Evolutionary conservation across 2,113 vertebrate genomes (phyloP), one percentile per base, ranked within the genome.

Genomic region (Aythya baeri): DNA sequence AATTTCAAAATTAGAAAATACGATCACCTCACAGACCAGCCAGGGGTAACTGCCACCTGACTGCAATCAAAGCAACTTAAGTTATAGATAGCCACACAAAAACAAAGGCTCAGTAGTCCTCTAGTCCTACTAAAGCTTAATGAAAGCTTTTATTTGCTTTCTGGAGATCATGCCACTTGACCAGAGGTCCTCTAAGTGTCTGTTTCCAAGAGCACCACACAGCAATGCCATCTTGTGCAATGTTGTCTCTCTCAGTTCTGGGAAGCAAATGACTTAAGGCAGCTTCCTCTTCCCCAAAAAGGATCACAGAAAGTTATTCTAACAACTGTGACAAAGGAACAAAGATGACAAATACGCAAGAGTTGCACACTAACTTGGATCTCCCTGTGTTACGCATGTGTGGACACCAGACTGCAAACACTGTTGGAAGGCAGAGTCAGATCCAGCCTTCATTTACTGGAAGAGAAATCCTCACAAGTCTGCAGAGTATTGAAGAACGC

Each of bases 171-270:
- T 6, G 11, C 10, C 58, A 36, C 58, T 21, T 1, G 0, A 67
- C 8, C 6, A 23, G 66, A 80, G 58, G 36, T 52, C 55, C 16
- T 46, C 20, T 4, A 3, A 71, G 59, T 3, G 15, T 17, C 25
- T 4, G 13, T 3, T 91, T 55, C 54, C 63, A 88, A 11, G 17
- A 80, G 72, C 0, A 0, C 11, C 9, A 2, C 0, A 0, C 49
- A 70, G 50, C 67, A 83, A 18, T 13, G 59, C 63, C 41, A 15
- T 58, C 54, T 34, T 25, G 12, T 25, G 57, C 52, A 55, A 43
- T 0, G 0, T 13, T 43, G 23, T 0, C 13, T 44, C 8, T 80
- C 68, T 67, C 54, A 18, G 13, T 65, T 61, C 43, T 79, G 74
- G 32, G 22, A 88, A 52, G 16, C n/a, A 79, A 77, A 52, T 2